These are phyloP conservation scores for Clupea harengus DNA, from an alignment of 2,113 vertebrate species.

Conservation along the genomic window DNA sequence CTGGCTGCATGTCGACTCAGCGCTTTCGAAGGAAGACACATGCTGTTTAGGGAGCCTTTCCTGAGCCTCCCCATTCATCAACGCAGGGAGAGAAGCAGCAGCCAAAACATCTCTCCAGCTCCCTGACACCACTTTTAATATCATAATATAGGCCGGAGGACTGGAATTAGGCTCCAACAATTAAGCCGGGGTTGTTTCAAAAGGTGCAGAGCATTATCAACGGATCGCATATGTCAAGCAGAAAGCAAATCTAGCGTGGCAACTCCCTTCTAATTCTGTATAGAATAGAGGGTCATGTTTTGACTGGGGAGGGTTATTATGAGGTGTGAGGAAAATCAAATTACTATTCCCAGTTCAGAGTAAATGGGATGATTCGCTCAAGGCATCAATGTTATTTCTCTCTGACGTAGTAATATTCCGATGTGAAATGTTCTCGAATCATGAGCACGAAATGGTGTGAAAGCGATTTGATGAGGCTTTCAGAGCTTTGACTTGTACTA, in stretches of 20 bases:
- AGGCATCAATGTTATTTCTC: not conserved
- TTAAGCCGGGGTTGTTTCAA: not conserved
- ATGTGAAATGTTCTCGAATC: not conserved
- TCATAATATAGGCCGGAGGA: slow-evolving; percentile 3
- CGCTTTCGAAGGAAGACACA: slow-evolving; percentile 24
- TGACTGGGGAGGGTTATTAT: not conserved
- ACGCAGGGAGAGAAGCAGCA: slow-evolving; percentile 10
- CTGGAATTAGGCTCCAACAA: slow-evolving; percentile 6
- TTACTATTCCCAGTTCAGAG: not conserved
- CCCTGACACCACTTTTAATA: slow-evolving; percentile 17
- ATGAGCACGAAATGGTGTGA: not conserved
- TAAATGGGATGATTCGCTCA: not conserved
- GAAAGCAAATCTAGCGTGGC: not conserved
- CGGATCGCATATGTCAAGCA: not conserved
- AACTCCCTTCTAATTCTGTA: not conserved
- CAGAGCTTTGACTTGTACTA: not conserved
- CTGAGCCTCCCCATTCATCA: slow-evolving; percentile 39
- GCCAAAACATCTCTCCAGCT: slow-evolving; percentile 4
- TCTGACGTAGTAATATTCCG: not conserved
- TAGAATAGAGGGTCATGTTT: not conserved
- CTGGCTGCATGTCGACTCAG: slow-evolving; percentile 29
- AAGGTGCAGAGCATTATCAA: not conserved
- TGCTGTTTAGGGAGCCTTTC: slow-evolving; percentile 27
- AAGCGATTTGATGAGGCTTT: too few species aligned
- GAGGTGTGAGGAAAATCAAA: not conserved